phyloP scores from a whole-genome alignment of 2,797 vertebrate genomes.

The Pelobates cultripes region DNA sequence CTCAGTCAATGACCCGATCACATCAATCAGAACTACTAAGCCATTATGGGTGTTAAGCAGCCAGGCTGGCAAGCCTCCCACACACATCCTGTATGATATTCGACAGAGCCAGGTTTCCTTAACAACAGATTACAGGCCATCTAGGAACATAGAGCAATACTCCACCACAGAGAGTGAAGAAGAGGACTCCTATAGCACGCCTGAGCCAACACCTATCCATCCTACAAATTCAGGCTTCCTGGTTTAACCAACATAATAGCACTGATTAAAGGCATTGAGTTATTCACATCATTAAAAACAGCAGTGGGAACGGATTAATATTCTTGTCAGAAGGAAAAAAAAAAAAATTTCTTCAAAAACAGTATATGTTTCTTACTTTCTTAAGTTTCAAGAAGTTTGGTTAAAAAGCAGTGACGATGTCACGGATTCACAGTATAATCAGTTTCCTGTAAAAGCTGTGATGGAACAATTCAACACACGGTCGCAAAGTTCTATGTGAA shows the following conservation, averaged over 20 bases:
- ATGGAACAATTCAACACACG: too few species aligned
- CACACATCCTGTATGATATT: constrained; percentile 1
- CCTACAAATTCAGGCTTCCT: constrained; percentile 24
- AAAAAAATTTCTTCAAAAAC: too few species aligned
- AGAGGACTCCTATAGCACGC: constrained; percentile 1
- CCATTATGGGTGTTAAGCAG: constrained; percentile 30
- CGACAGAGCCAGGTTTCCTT: background rate
- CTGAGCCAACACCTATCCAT: background rate
- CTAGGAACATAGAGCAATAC: background rate
- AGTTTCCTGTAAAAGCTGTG: too few species aligned
- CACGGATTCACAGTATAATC: too few species aligned
- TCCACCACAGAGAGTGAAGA: background rate
- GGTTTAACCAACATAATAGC: constrained; percentile 14
- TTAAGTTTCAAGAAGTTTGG: too few species aligned
- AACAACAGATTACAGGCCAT: too few species aligned
- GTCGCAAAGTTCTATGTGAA: too few species aligned
- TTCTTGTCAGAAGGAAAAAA: too few species aligned
- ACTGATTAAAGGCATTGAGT: background rate
- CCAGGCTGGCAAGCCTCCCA: background rate
- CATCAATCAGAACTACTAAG: background rate
- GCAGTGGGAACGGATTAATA: too few species aligned
- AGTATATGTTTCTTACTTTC: too few species aligned
- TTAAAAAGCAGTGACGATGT: too few species aligned
- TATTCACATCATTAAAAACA: too few species aligned
- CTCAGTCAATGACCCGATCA: background rate